Base-by-base conservation (phyloP, 2,888 invertebrate genomes). In the Galeruca laticollis region DNA sequence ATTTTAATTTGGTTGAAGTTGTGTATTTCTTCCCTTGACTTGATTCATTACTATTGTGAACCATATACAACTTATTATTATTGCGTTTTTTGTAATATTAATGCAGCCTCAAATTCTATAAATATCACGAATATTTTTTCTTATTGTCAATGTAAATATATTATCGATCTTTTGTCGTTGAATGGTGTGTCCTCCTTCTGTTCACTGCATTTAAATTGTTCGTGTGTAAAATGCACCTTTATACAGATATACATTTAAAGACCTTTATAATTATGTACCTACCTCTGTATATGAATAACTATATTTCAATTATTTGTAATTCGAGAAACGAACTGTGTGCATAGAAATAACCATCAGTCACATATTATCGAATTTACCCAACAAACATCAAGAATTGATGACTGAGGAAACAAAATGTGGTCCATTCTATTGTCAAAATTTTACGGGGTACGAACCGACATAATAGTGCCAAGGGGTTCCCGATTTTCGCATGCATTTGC, bases 371-470 rank as follows among this genome's bases (percentile, higher is more conserved):
- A 69, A 71, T 69, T 68, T 69, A 62, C 26, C 65, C 62, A 64
- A 61, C 61, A 69, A 71, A 71, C 60, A 69, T 60, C 47, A 31
- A 40, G 62, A 60, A 68, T 56, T 62, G 66, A 62, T 62, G 69
- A 69, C 59, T 64, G 54, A 66, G 68, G 60, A 71, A 71, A 60
- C 66, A 63, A 71, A 68, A 60, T 57, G 43, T 60, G 71, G 65
- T 62, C 71, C 61, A 68, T 68, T 37, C 61, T 49, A 71, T 71
- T 71, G 68, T 71, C 56, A 31, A 65, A 67, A 70, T 68, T 70
- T 70, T 37, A 70, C 68, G 70, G 70, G 51, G 70, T 63, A 21
- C 70, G 64, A 56, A 52, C 66, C 61, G 51, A 62, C 62, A 70
- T 59, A 70, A 68, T 70, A 18, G 60, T 26, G 21, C 63, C 26